These are phyloP conservation scores for Hypanus sabinus DNA, from an alignment of 2,113 vertebrate species.

Conservation along the genomic window DNA sequence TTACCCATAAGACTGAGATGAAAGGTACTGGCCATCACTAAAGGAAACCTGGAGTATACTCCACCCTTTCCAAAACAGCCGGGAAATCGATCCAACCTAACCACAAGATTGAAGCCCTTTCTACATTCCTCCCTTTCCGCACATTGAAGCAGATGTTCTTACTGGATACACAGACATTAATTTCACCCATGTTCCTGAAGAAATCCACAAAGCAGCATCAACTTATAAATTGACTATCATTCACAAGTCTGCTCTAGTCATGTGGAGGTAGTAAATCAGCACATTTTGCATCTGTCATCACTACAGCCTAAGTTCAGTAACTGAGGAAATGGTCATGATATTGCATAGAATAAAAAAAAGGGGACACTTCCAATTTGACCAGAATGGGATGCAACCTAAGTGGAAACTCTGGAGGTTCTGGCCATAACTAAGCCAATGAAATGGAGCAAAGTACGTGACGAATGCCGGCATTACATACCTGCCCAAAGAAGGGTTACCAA, in stretches of 20 bases:
- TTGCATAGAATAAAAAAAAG: no score
- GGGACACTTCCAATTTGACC: no score
- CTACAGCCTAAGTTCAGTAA: no score
- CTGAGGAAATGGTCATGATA: no score
- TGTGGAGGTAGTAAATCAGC: background rate
- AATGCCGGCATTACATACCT: no score
- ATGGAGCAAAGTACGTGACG: no score
- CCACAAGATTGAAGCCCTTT: background rate
- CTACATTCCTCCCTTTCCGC: background rate
- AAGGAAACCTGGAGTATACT: background rate
- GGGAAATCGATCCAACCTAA: background rate
- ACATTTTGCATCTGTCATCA: no score
- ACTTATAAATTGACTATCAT: background rate
- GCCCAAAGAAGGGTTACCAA: no score
- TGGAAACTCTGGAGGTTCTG: no score
- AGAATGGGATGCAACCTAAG: no score
- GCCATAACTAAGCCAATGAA: no score
- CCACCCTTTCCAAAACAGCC: background rate
- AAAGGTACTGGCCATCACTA: background rate
- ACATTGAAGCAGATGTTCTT: background rate
- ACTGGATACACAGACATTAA: no score
- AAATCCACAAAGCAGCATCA: background rate
- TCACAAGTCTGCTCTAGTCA: background rate
- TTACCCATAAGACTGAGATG: background rate
- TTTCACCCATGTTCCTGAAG: background rate